Evolutionary conservation across 2,888 invertebrate species (phyloP), one percentile per base, ranked within the genome.

Genomic region (Chrysolina americana): DNA sequence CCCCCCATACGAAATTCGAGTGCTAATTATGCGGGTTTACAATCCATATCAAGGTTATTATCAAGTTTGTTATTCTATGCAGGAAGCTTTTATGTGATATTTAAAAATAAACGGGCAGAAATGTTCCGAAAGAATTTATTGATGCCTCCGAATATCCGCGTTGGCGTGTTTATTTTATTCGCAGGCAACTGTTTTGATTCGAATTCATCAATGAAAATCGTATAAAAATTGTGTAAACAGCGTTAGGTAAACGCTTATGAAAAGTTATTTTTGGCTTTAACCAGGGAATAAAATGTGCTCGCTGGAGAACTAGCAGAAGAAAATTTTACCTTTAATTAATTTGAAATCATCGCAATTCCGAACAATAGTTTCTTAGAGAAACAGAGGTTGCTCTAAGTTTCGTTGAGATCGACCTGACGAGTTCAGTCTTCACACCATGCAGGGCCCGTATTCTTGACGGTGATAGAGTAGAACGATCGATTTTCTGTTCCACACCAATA

Each of bases 21-120:
- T 47, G 28, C 19, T 11, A 47, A 65, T 47, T 65, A 48, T 65
- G 21, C 47, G 65, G 28, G 65, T 11, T 47, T 44, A 23, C 48
- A 36, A 36, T 59, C 15, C 36, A 59, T 28, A 28, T n/a, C 59
- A 59, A 59, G 59, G 59, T 59, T 59, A 59, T 59, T 59, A 59
- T 59, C 59, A 59, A 59, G 59, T 59, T 59, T 59, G 59, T 59
- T 59, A 59, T 59, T 59, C 59, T n/a, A n/a, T 59, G 15, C 59
- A 59, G 59, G 59, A 59, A 59, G 59, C 50, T 59, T 59, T 59
- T 36, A 59, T 59, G 23, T 59, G 59, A 59, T 59, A 59, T 59
- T 23, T 59, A 36, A 59, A 59, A 59, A 59, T 59, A 59, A 59
- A 59, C 59, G n/a, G 23, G 6, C 59, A n/a, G 28, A 59, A 59